A percentile compares a stretch with the other conserved stretches of the same genome.
Evolutionary conservation across 2,113 vertebrate species (phyloP).

Genomic region (Theristicus caerulescens): DNA sequence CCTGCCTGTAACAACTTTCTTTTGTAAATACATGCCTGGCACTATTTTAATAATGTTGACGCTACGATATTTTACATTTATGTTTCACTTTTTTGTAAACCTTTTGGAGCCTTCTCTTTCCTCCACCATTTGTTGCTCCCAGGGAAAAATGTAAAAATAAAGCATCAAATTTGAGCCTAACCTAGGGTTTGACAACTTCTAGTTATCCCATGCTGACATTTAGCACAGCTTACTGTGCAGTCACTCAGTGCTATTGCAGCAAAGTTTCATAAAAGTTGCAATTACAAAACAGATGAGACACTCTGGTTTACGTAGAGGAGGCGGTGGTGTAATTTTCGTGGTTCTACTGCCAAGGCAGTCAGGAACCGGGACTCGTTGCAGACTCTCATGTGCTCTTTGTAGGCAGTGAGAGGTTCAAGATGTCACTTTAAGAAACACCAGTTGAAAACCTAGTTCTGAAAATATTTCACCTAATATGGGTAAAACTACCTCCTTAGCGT

Average conservation of each 20-base stretch:
- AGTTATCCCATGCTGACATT: not conserved
- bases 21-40: not conserved
- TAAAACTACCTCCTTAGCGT: not conserved
- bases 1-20: not conserved
- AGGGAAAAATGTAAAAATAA: not conserved
- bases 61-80: not conserved
- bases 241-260: not conserved
- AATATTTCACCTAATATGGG: not conserved
- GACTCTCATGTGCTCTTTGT: not conserved
- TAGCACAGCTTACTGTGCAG: not conserved
- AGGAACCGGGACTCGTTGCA: not conserved
- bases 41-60: not conserved
- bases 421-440: not conserved
- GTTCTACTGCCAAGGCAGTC: not conserved
- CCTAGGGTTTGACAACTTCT: not conserved
- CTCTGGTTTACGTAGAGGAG: not conserved
- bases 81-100: not conserved
- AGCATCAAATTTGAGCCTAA: not conserved
- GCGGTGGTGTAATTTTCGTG: not conserved
- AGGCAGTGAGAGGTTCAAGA: not conserved
- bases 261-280: conserved; percentile 1
- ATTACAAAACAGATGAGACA: not conserved
- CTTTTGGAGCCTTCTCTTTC: not conserved
- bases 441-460: not conserved
- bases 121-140: not conserved